Evolutionary conservation across 2,113 vertebrate species (phyloP).

Genomic region (Pseudopodoces humilis): DNA sequence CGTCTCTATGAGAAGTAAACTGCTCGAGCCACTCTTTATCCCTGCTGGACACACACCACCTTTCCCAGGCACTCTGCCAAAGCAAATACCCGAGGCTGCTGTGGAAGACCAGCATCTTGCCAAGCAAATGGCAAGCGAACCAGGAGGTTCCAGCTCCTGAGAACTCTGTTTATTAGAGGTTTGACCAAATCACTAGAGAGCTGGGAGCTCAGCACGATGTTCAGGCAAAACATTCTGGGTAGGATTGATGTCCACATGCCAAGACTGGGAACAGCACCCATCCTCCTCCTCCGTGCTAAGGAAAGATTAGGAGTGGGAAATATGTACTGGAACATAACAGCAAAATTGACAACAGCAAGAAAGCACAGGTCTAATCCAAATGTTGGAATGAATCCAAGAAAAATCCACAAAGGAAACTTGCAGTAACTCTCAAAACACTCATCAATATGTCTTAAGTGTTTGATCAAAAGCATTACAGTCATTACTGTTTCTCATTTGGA

Average conservation of each 20-base stretch:
- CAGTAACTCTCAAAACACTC: not conserved
- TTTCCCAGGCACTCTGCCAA: not conserved
- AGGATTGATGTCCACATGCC: not conserved
- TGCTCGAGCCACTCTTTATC: not conserved
- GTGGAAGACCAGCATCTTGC: not conserved
- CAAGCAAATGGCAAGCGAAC: not conserved
- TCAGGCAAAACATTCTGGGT: not conserved
- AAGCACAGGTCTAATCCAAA: not conserved
- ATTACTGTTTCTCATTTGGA: not conserved
- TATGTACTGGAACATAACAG: not conserved
- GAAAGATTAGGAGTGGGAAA: not conserved
- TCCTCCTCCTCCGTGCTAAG: not conserved
- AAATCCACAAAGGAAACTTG: not conserved
- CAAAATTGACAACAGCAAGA: not conserved
- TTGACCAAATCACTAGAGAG: not conserved
- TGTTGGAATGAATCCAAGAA: not conserved
- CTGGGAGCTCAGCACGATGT: not conserved
- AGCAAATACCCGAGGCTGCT: not conserved
- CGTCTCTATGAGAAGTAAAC: not conserved
- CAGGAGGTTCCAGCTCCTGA: not conserved
- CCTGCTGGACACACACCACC: not conserved
- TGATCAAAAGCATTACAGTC: constrained; percentile 9
- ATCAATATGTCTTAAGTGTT: not conserved
- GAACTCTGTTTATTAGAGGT: not conserved
- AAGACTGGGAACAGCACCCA: not conserved